Evolutionary conservation across 2,888 invertebrate species (phyloP), one percentile per base, ranked within the genome.

Genomic region (Ptilodon capucinus): DNA sequence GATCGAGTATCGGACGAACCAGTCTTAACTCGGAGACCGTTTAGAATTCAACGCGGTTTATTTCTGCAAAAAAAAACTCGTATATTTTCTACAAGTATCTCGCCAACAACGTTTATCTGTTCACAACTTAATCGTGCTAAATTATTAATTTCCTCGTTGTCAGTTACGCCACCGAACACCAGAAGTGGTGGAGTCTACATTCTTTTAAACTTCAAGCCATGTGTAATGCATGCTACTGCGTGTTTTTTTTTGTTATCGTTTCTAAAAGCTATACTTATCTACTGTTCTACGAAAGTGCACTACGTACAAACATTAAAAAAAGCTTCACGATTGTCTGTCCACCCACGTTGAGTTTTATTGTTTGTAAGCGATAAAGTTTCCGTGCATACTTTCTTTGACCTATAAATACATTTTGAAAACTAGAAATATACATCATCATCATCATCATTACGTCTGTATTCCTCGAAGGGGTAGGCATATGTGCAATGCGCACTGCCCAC

Each of bases 1-100:
- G 44, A 47, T 46, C 52, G 46, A 51, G 54, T 62, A 57, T 60
- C 54, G 48, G 50, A 25, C 44, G 54, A 73, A 79, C 74, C 71
- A 61, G 73, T 74, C 59, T 60, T 34, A 41, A 45, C 46, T 51
- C 49, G 52, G 59, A 51, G 44, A 49, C 52, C 44, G 57, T 48
- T 59, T 59, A 61, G 57, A 61, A 61, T 62, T 63, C 53, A 57
- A 49, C 28, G 56, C 28, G 56, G 40, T 48, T 50, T 46, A 44
- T 54, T 42, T 51, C 32, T 38, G 42, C 50, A 55, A 54, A 58
- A 55, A 50, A 16, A 35, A n/a, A 19, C 19, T 19, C n/a, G 19
- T 38, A 17, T 38, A 19, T 16, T 38, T 9, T 4, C 38, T 9
- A n/a, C 19, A 13, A 38, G 19, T 7, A n/a, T 38, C 38, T 48